These are phyloP conservation scores for Ficedula albicollis DNA, from an alignment of 2,797 vertebrate species.

Conservation along the genomic window DNA sequence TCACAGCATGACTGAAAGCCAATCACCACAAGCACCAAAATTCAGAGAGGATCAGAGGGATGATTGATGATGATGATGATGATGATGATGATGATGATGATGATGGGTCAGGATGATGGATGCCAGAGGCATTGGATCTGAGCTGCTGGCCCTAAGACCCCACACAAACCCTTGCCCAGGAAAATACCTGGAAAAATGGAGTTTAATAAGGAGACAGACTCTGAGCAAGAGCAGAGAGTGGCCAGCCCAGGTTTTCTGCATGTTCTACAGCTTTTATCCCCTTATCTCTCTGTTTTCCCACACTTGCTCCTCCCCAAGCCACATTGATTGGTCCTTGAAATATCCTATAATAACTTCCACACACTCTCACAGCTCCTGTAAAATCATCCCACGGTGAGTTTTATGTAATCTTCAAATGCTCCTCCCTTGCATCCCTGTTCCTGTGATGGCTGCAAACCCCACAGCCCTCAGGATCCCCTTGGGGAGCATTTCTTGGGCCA, in stretches of 20 bases:
- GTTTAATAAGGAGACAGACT: not conserved
- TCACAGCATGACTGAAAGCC: not conserved
- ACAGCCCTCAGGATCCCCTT: not conserved
- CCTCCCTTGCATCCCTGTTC: not conserved
- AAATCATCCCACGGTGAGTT: not conserved
- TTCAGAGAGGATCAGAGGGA: not conserved
- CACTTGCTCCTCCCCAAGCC: not conserved
- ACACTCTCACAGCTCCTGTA: not conserved
- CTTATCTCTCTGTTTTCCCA: not conserved
- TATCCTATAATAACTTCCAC: not conserved
- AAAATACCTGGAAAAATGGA: not conserved
- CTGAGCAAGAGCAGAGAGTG: accelerated
- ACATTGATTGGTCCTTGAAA: not conserved
- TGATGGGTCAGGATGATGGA: accelerated
- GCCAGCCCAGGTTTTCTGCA: not conserved
- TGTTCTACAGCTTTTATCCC: not conserved
- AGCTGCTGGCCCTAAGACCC: not conserved
- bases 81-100: no score
- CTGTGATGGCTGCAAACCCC: not conserved
- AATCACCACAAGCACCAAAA: not conserved
- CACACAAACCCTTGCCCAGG: not conserved
- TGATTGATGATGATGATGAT: no score
- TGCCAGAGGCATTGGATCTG: not conserved
- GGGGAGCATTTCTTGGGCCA: not conserved
- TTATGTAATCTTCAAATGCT: not conserved